Conservation (phyloP, 1,140 invertebrate genomes). For the Elysia chlorotica region DNA sequence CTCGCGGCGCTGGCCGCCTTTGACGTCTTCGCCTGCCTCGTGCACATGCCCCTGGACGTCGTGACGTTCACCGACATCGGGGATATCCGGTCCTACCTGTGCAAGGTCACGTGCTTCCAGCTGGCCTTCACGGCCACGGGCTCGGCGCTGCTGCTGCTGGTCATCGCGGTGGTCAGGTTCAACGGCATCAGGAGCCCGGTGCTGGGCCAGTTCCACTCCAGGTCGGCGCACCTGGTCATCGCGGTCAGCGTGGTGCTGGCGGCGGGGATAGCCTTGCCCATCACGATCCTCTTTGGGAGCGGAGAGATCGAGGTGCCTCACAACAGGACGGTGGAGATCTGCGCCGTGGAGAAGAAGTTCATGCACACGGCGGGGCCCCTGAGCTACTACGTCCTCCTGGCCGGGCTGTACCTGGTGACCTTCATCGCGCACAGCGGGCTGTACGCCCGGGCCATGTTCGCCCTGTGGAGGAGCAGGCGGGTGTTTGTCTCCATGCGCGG, state of each 20-base stretch:
- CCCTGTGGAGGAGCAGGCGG: not conserved
- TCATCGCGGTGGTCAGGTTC: not conserved
- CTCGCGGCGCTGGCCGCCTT: not conserved
- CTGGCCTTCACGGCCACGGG: slow-evolving; percentile 8
- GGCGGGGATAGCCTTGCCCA: not conserved
- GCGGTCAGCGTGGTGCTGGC: not conserved
- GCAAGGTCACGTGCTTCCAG: slow-evolving; percentile 7
- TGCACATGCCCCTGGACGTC: slow-evolving; percentile 11
- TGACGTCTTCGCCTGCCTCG: not conserved
- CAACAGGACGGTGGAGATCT: not conserved
- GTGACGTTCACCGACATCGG: not conserved
- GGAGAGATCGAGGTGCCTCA: not conserved
- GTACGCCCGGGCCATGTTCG: not conserved
- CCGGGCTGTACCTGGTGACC: not conserved
- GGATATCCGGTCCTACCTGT: not conserved
- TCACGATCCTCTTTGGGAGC: not conserved
- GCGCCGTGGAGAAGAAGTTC: not conserved
- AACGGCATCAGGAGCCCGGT: not conserved
- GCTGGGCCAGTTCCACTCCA: not conserved
- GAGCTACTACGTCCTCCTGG: not conserved
- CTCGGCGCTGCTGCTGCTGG: not conserved
- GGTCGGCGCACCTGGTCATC: not conserved
- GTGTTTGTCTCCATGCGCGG: not conserved
- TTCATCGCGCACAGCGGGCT: not conserved
- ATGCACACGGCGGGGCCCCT: not conserved